Evolutionary conservation across 2,113 vertebrate species (phyloP).

Genomic region (Parotia lawesii): DNA sequence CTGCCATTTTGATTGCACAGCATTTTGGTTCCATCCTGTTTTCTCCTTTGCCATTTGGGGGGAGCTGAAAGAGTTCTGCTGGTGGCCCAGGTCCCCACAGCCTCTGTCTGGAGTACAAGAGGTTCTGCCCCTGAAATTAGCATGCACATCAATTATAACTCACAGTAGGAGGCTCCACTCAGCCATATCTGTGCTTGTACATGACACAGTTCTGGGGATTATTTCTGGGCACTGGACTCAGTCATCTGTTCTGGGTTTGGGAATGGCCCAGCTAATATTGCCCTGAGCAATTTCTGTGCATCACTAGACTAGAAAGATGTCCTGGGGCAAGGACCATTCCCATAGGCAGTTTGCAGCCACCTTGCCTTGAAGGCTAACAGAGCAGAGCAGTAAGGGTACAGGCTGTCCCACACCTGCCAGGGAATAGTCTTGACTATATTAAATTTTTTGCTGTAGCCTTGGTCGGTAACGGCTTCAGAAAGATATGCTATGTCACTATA

Average conservation of each 20-base stretch:
- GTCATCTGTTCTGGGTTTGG: neutral
- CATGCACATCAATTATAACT: neutral
- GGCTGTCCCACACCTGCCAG: neutral
- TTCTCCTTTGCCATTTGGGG: neutral
- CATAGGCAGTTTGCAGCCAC: neutral
- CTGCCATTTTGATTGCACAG: neutral
- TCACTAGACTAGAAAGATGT: neutral
- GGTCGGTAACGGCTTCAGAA: neutral
- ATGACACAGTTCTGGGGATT: neutral
- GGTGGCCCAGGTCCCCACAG: neutral
- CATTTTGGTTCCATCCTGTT: neutral
- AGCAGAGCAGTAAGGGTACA: neutral
- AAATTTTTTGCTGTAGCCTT: neutral
- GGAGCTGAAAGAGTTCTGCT: neutral
- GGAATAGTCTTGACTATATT: neutral
- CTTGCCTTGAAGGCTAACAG: neutral
- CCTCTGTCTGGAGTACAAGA: neutral
- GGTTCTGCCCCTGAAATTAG: neutral
- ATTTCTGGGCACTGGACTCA: neutral
- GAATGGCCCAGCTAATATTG: neutral
- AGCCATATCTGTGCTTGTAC: neutral
- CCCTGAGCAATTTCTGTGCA: neutral
- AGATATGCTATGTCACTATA: neutral
- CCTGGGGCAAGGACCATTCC: neutral
- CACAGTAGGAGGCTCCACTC: neutral